Conservation (phyloP, 2,113 vertebrate genomes). For the Zosterops borbonicus region DNA sequence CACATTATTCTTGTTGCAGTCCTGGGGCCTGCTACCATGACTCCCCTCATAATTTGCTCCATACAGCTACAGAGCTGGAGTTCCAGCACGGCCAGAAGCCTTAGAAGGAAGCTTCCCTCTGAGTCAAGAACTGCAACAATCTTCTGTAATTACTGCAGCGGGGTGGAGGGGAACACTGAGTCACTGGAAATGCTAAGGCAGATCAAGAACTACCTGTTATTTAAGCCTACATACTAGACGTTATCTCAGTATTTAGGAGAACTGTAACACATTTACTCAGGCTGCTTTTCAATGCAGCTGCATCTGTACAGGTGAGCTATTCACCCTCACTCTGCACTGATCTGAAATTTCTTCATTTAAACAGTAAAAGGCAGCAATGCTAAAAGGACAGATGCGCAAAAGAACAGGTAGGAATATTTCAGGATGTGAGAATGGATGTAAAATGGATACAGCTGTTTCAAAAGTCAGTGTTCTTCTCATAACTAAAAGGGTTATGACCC, state of each 20-base stretch:
- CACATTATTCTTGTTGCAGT: background rate
- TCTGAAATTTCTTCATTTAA: background rate
- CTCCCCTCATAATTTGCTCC: background rate
- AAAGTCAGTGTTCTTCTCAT: background rate
- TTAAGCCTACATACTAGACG: background rate
- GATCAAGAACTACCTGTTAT: conserved; percentile 45
- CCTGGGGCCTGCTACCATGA: background rate
- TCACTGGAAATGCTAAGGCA: background rate
- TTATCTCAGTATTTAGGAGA: background rate
- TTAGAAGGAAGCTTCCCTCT: background rate
- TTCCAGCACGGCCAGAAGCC: background rate
- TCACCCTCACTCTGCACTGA: background rate
- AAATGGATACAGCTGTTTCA: background rate
- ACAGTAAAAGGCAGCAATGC: background rate
- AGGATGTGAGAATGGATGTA: background rate
- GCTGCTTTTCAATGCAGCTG: background rate
- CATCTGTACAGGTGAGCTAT: background rate
- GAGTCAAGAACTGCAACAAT: conserved; percentile 29
- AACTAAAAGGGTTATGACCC: background rate
- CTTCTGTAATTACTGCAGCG: background rate
- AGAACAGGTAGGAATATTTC: background rate
- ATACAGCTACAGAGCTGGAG: background rate
- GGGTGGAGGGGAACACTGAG: background rate
- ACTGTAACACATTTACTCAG: background rate
- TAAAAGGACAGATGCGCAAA: background rate